phyloP scores from a whole-genome alignment of 2,888 invertebrate species.

The Galeruca laticollis region DNA sequence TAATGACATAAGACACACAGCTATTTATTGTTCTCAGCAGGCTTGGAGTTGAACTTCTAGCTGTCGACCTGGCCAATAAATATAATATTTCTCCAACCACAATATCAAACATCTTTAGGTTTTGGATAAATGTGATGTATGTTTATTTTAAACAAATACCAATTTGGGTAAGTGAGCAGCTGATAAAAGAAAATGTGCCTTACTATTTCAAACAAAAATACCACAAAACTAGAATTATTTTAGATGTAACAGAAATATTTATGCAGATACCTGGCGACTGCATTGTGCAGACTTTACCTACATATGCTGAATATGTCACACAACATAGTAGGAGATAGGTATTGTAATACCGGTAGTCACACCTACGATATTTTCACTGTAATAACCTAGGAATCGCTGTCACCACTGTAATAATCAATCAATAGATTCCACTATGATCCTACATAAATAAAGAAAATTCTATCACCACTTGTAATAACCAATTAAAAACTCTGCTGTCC shows the following conservation, averaged over 20 bases:
- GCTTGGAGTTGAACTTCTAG: constrained; percentile 12
- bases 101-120: constrained; percentile 2
- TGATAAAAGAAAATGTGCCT: constrained; percentile 5
- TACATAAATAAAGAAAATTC: too few relatives aligned
- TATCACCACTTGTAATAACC: too few relatives aligned
- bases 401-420: too few relatives aligned
- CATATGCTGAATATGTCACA: constrained; percentile 13
- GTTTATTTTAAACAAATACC: constrained; percentile 5
- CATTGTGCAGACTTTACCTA: constrained; percentile 1
- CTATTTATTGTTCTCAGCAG: constrained; percentile 13
- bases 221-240: constrained; percentile 14
- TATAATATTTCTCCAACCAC: constrained; percentile 1
- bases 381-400: too few relatives aligned
- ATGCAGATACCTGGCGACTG: too few relatives aligned
- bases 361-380: too few relatives aligned
- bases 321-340: too few relatives aligned
- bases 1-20: too few relatives aligned
- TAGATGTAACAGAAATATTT: too few relatives aligned
- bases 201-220: constrained; percentile 3
- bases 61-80: constrained; percentile 5
- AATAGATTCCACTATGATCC: too few relatives aligned
- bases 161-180: background rate
- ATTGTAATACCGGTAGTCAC: too few relatives aligned
- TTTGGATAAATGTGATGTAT: constrained; percentile 14
- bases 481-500: too few relatives aligned